Evolutionary conservation across 2,797 vertebrate species (phyloP).

Genomic region (Pygocentrus nattereri): DNA sequence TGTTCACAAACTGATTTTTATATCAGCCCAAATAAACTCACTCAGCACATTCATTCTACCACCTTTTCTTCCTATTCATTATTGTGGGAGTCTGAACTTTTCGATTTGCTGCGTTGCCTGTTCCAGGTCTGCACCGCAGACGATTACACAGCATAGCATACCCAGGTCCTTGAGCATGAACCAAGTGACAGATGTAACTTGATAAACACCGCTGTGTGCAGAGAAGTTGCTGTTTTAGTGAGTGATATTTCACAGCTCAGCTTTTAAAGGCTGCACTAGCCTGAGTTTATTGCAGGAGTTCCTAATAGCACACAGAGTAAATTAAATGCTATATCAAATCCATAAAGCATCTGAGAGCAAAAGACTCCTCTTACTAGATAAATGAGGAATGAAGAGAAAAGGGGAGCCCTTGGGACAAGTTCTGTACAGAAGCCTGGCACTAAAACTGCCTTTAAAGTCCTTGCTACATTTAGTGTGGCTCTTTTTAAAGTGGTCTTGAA

Average conservation of each 20-base stretch:
- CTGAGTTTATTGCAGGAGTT: constrained; percentile 24
- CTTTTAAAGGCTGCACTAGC: constrained; percentile 17
- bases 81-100: constrained; percentile 3
- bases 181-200: constrained; percentile 27
- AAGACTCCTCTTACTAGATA: constrained; percentile 5
- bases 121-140: constrained; percentile 6
- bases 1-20: background rate
- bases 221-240: constrained; percentile 29
- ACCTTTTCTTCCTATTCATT: background rate
- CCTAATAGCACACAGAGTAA: constrained; percentile 11
- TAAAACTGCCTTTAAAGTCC: background rate
- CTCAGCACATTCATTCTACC: background rate
- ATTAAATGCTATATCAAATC: constrained; percentile 15
- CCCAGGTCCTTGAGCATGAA: constrained; percentile 33
- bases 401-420: background rate
- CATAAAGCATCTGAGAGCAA: background rate
- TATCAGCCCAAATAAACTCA: background rate
- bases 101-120: constrained; percentile 8
- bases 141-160: background rate
- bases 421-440: background rate
- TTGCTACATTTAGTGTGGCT: constrained; percentile 1
- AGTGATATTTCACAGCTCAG: constrained; percentile 39
- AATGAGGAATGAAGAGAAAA: background rate
- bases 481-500: background rate
- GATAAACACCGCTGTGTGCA: constrained; percentile 32